A percentile compares a stretch with the other conserved stretches of the same genome.
Conservation (phyloP, 2,888 invertebrate genomes). For the Ophioninae sp. region DNA sequence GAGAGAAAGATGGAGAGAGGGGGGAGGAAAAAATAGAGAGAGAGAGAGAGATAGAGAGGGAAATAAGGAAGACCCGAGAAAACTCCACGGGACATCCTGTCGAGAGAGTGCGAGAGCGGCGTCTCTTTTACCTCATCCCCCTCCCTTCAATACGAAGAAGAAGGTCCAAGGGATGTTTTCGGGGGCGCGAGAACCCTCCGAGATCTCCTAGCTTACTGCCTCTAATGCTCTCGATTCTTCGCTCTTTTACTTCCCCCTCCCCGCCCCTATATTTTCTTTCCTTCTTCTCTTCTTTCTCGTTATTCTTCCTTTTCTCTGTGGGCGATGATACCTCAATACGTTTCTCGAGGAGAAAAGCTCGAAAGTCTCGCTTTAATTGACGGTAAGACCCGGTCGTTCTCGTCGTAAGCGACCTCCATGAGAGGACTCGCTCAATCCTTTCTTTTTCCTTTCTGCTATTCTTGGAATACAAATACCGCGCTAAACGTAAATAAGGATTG, state of each 20-base stretch:
- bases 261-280: not conserved
- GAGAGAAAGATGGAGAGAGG: slow-evolving; percentile 6
- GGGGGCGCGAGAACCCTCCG: slow-evolving; percentile 54
- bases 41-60: not conserved
- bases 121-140: slow-evolving; percentile 31
- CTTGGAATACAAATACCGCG: not conserved
- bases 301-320: slow-evolving; percentile 39
- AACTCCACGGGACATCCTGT: slow-evolving; percentile 42
- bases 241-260: not conserved
- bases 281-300: slow-evolving; percentile 25
- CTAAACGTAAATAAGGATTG: not conserved
- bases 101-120: slow-evolving; percentile 49
- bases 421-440: slow-evolving; percentile 60
- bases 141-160: slow-evolving; percentile 1
- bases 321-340: slow-evolving; percentile 66
- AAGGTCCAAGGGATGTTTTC: slow-evolving; percentile 18
- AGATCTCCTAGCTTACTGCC: slow-evolving; percentile 63
- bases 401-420: slow-evolving; percentile 2
- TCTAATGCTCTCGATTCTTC: slow-evolving; percentile 55
- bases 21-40: not conserved
- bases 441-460: slow-evolving; percentile 6
- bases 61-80: slow-evolving; percentile 15
- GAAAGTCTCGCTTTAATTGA: slow-evolving; percentile 75
- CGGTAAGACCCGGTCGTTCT: slow-evolving; percentile 67
- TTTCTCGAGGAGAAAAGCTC: slow-evolving; percentile 63